Conservation (phyloP, 2,888 invertebrate species). For the Campoplex capitator region DNA sequence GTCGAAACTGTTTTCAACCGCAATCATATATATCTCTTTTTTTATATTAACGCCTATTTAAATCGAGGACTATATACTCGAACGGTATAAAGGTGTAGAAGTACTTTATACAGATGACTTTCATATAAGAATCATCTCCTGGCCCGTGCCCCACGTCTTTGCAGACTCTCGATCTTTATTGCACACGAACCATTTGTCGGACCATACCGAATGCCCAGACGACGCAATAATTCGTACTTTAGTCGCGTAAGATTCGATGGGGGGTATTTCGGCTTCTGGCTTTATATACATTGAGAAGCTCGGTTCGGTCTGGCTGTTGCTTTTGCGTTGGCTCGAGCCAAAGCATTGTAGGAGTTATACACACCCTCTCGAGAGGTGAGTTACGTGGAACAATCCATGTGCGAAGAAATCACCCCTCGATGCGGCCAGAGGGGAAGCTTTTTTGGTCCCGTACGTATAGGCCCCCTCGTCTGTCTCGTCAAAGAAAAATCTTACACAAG, state of each 20-base stretch:
- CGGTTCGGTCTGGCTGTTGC: conserved; percentile 33
- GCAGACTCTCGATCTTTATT: conserved; percentile 19
- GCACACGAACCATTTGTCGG: conserved; percentile 39
- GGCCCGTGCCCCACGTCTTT: conserved; percentile 62
- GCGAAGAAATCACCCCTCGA: conserved; percentile 73
- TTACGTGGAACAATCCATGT: conserved; percentile 65
- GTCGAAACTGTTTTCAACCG: neutral
- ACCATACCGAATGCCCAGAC: conserved; percentile 62
- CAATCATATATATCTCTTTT: conserved; percentile 3
- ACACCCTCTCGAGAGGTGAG: conserved; percentile 68
- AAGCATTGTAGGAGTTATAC: conserved; percentile 70
- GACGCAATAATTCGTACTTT: conserved; percentile 68
- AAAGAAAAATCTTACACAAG: conserved; percentile 58
- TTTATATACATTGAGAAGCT: conserved; percentile 38
- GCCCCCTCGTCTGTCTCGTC: conserved; percentile 52
- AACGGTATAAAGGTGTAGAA: conserved; percentile 28
- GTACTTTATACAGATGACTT: conserved; percentile 37
- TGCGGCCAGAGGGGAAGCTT: conserved; percentile 47
- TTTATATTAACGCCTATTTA: neutral
- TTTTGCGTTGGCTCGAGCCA: conserved; percentile 60
- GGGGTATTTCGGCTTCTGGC: conserved; percentile 69
- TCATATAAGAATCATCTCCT: conserved; percentile 32
- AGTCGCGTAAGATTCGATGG: conserved; percentile 64
- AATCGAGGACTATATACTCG: neutral
- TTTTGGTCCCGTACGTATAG: conserved; percentile 20